phyloP scores from a whole-genome alignment of 1,140 invertebrate species.

The Hyposmocoma kahamanoa region DNA sequence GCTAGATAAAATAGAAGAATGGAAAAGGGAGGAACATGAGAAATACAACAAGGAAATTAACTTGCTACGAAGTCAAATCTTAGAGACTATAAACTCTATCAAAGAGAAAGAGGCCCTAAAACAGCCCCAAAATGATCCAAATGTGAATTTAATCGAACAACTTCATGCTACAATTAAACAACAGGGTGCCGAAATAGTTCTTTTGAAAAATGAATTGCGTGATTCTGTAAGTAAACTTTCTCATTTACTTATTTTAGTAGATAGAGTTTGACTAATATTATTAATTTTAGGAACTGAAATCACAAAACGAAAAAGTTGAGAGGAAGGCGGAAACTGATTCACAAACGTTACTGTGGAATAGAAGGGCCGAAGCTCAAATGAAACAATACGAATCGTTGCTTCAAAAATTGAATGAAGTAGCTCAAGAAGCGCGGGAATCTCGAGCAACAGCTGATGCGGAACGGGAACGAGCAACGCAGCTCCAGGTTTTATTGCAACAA shows the following conservation, averaged over 20 bases:
- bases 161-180: conserved; percentile 49
- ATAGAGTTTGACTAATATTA: not conserved
- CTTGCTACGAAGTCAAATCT: conserved; percentile 49
- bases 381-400: conserved; percentile 50
- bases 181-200: conserved; percentile 48
- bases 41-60: conserved; percentile 66
- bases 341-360: conserved; percentile 44
- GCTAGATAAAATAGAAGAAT: conserved; percentile 57
- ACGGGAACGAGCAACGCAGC: conserved; percentile 29
- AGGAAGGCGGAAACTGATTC: conserved; percentile 41
- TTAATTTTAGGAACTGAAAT: conserved; percentile 30
- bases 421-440: conserved; percentile 44
- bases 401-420: conserved; percentile 48
- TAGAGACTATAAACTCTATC: conserved; percentile 41
- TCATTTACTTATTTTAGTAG: not conserved
- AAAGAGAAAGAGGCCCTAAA: conserved; percentile 41
- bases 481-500: conserved; percentile 41
- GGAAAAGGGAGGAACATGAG: conserved; percentile 60
- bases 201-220: conserved; percentile 44
- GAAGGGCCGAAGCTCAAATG: conserved; percentile 44
- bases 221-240: conserved; percentile 28
- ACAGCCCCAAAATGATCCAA: conserved; percentile 35
- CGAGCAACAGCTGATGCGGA: conserved; percentile 45
- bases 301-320: conserved; percentile 31
- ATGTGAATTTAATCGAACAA: conserved; percentile 53